These are phyloP conservation scores for Pristionchus exspectatus DNA, from an alignment of 2,888 invertebrate genomes.

Conservation along the genomic window DNA sequence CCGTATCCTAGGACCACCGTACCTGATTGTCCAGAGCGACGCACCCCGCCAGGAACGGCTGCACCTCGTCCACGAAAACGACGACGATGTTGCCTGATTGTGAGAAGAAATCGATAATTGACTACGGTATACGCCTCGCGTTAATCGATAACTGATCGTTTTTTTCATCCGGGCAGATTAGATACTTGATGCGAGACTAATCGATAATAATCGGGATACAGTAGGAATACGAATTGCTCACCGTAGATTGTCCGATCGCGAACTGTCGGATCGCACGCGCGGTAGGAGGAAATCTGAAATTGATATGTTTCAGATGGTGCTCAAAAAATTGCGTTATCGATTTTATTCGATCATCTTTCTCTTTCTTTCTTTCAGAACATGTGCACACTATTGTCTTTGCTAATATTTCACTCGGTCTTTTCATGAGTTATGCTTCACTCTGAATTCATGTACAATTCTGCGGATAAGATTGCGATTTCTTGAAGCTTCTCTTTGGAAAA, in stretches of 20 bases:
- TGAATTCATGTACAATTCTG: too few species aligned
- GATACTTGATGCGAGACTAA: too few species aligned
- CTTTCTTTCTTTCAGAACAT: too few species aligned
- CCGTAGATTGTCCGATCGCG: slow-evolving; percentile 67
- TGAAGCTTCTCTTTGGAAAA: too few species aligned
- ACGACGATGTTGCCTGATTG: slow-evolving; percentile 70
- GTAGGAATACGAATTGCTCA: slow-evolving; percentile 48
- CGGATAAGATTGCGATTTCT: too few species aligned
- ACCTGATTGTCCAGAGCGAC: slow-evolving; percentile 71
- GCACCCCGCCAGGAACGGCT: slow-evolving; percentile 70
- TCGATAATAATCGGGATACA: neutral
- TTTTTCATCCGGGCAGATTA: too few species aligned
- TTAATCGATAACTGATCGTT: too few species aligned
- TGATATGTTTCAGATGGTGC: neutral
- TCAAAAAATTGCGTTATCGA: neutral
- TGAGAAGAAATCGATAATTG: slow-evolving; percentile 62
- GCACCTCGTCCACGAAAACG: slow-evolving; percentile 71
- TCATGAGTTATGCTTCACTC: too few species aligned
- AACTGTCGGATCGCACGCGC: slow-evolving; percentile 47
- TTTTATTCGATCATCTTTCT: neutral
- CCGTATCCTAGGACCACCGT: neutral
- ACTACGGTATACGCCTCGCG: neutral
- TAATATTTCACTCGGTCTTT: too few species aligned
- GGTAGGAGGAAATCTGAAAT: slow-evolving; percentile 50
- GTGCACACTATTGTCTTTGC: too few species aligned